Percentiles rank a stretch among this genome's conserved stretches.
Conservation (phyloP, 2,797 vertebrate genomes). For the Microctenopoma steveboyesi region DNA sequence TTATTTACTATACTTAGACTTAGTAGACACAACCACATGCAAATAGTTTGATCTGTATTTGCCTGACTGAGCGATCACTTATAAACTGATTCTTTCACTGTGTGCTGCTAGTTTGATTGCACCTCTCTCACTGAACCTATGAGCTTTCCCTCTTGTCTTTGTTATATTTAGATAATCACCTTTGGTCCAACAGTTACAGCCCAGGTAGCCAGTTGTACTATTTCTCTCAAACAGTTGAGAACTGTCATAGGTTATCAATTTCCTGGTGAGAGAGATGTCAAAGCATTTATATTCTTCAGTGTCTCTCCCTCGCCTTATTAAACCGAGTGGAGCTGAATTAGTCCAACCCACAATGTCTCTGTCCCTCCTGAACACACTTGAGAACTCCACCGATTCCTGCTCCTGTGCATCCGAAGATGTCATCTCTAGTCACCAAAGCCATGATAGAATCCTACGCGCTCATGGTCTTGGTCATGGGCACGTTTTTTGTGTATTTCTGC, state of each 20-base stretch:
- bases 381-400: neutral
- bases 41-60: too few relatives aligned
- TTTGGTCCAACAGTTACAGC: too few relatives aligned
- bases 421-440: conserved; percentile 79
- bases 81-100: too few relatives aligned
- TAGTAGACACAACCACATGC: neutral
- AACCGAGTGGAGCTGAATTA: neutral
- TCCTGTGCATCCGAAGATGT: conserved; percentile 62
- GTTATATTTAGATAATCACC: too few relatives aligned
- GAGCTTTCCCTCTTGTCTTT: too few relatives aligned
- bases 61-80: neutral
- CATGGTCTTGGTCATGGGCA: conserved; percentile 85
- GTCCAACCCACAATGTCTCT: conserved; percentile 16
- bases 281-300: neutral
- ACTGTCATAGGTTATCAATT: too few relatives aligned
- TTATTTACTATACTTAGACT: neutral
- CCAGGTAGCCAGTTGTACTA: too few relatives aligned
- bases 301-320: conserved; percentile 1
- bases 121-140: too few relatives aligned
- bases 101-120: too few relatives aligned
- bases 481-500: conserved; percentile 86
- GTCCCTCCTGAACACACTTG: conserved; percentile 1
- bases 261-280: neutral
- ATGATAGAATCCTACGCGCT: conserved; percentile 86
- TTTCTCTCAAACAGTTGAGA: too few relatives aligned